phyloP scores from a whole-genome alignment of 2,113 vertebrate genomes.

The Romanogobio albipinnatus region DNA sequence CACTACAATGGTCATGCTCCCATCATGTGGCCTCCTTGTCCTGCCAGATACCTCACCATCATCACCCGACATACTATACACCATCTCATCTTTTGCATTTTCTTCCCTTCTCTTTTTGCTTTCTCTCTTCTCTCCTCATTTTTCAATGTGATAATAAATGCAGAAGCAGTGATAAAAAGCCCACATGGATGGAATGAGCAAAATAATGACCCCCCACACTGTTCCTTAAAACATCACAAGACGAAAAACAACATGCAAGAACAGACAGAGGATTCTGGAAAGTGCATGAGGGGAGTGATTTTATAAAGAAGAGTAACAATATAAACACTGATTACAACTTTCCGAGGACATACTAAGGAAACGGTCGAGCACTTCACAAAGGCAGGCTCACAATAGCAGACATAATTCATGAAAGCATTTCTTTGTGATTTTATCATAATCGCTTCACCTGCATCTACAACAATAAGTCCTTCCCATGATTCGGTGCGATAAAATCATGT shows the following conservation, averaged over 20 bases:
- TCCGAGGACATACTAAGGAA: conserved; percentile 16
- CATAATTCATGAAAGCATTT: conserved; percentile 32
- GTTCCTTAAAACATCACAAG: not conserved
- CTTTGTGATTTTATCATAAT: conserved; percentile 18
- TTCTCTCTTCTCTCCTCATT: conserved; percentile 22
- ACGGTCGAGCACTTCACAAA: conserved; percentile 11
- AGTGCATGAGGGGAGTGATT: not conserved
- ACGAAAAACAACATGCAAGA: not conserved
- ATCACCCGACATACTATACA: not conserved
- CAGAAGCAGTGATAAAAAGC: not conserved
- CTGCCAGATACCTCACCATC: conserved; percentile 58
- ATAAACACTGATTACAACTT: conserved; percentile 16
- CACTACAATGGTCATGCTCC: conserved; percentile 51
- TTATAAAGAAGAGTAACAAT: conserved; percentile 10
- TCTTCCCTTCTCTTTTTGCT: not conserved
- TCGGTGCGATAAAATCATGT: conserved; percentile 16
- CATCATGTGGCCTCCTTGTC: conserved; percentile 53
- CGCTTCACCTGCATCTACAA: conserved; percentile 22
- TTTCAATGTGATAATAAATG: not conserved
- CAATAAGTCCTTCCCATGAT: conserved; percentile 6
- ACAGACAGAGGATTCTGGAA: not conserved
- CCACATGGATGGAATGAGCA: not conserved
- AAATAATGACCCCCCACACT: not conserved
- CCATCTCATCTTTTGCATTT: conserved; percentile 6
- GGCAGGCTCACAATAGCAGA: conserved; percentile 31